Conservation (phyloP, 2,888 invertebrate genomes). For the Mycalesis mineus region DNA sequence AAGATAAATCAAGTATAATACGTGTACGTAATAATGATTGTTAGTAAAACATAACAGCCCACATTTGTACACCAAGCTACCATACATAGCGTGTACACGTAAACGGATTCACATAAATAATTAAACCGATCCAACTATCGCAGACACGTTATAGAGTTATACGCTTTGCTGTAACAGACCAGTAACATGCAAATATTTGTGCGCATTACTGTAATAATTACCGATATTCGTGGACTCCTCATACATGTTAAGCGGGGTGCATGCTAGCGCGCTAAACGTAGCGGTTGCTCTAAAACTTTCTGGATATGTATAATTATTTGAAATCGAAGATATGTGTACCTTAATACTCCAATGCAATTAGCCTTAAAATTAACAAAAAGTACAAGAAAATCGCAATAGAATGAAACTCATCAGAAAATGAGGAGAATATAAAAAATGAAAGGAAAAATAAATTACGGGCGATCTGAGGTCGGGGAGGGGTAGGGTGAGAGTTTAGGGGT, state of each 20-base stretch:
- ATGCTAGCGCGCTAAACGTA: neutral
- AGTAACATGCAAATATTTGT: conserved; percentile 22
- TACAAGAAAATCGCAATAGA: too few species aligned
- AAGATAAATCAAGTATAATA: too few species aligned
- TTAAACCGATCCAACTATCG: neutral
- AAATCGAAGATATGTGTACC: too few species aligned
- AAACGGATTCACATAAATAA: conserved; percentile 1
- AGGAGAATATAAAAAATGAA: too few species aligned
- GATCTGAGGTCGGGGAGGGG: too few species aligned
- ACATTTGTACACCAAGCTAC: conserved; percentile 4
- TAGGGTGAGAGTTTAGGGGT: too few species aligned
- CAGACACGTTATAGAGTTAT: conserved; percentile 6
- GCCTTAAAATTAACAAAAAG: too few species aligned
- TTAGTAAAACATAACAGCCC: conserved; percentile 6
- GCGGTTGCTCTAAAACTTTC: neutral
- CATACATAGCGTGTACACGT: conserved; percentile 1
- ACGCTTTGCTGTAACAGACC: conserved; percentile 12
- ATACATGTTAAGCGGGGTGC: neutral
- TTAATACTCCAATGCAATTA: too few species aligned
- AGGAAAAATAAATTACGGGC: too few species aligned
- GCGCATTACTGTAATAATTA: conserved; percentile 32
- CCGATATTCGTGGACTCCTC: conserved; percentile 29
- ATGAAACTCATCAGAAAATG: too few species aligned
- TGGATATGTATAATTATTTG: too few species aligned
- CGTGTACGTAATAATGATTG: neutral